Evolutionary conservation across 2,888 invertebrate genomes (phyloP), one percentile per base, ranked within the genome.

Genomic region (Standfussiana lucernea): DNA sequence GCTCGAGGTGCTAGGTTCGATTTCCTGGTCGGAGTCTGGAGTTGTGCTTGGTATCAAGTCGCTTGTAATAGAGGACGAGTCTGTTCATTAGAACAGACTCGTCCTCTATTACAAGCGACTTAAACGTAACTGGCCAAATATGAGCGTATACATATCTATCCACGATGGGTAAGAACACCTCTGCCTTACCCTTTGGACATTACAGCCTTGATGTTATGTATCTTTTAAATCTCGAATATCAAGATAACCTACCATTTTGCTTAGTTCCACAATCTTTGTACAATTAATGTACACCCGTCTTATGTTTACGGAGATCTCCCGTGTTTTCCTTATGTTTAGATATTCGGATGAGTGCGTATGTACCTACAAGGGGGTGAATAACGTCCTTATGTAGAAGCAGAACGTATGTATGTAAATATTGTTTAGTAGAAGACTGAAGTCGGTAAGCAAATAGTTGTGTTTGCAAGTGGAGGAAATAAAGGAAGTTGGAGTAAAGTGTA

Each of bases 331-430:
- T 67, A 72, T 45, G 62, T 70, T 82, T 70, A 67, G 37, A 66
- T 64, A 61, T 65, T 47, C 47, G 69, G 37, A 47, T 77, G 40
- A 76, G 72, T 83, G 47, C 62, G 72, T 65, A 53, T 81, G 68
- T 79, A 42, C 24, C 11, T 47, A 53, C 28, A 40, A 65, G 28
- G 45, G 69, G 83, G 53, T 83, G 65, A 81, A 69, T 83, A 65
- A 69, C 28, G 50, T 59, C 21, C 59, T 68, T 72, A 76, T 40
- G 40, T 40, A n/a, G n/a, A 53, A 72, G 53, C 50, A 53, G 32
- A 11, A 61, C 32, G 59, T 72, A 66, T 79, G 72, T 69, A 78
- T 79, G 72, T 69, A 78, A 67, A 79, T 83, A 83, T 21, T 79
- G 72, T 65, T 65, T 69, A 47, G 77, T 61, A 18, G 15, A 24